Evolutionary conservation across 2,113 vertebrate species (phyloP).

Genomic region (Acrocephalus arundinaceus): DNA sequence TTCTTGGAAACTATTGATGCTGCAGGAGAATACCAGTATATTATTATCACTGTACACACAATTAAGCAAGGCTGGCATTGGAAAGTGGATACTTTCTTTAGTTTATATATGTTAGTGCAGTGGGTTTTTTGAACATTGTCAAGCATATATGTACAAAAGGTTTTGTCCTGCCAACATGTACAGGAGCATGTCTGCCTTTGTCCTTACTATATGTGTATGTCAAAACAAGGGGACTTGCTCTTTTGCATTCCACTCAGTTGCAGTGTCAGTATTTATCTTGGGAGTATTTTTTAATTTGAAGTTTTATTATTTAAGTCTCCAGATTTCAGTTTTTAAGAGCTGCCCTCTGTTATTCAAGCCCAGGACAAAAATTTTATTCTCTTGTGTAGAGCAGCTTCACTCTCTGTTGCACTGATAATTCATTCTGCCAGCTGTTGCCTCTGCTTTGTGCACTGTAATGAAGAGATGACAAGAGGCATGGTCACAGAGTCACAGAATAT

Average conservation of each 20-base stretch:
- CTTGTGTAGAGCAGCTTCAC: not conserved
- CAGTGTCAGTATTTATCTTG: not conserved
- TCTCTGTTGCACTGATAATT: not conserved
- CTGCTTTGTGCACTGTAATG: not conserved
- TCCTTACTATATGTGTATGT: not conserved
- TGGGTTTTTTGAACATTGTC: rapidly evolving
- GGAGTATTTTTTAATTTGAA: not conserved
- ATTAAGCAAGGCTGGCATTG: not conserved
- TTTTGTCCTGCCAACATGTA: not conserved
- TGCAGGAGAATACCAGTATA: not conserved
- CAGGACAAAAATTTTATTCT: not conserved
- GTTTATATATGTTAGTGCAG: not conserved
- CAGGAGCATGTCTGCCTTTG: not conserved
- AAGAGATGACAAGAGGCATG: not conserved
- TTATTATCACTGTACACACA: not conserved
- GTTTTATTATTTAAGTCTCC: not conserved
- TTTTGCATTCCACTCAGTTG: not conserved
- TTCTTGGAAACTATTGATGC: not conserved
- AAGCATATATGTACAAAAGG: not conserved
- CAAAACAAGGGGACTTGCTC: not conserved
- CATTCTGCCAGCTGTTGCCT: not conserved
- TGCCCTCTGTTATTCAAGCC: not conserved
- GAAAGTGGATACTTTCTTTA: not conserved
- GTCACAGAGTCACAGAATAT: not conserved
- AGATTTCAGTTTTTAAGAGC: not conserved